Percentiles rank a stretch among this genome's conserved stretches.
phyloP scores from a whole-genome alignment of 2,888 invertebrate genomes.

The Nymphalis urticae region DNA sequence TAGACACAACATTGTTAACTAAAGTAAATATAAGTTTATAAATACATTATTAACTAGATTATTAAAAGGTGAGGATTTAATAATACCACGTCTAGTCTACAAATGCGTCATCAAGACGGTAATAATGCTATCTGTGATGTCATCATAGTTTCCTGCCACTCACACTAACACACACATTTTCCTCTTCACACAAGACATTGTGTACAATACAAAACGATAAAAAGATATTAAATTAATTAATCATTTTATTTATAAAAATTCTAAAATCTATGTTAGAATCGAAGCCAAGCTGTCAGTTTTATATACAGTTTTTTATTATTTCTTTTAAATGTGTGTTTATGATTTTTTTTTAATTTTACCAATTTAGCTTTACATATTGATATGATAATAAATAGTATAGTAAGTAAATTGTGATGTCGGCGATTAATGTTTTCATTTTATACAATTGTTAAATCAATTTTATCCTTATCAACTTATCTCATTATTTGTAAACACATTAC shows the following conservation, averaged over 20 bases:
- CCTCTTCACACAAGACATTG: slow-evolving; percentile 20
- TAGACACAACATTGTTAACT: background rate
- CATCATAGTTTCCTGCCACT: slow-evolving; percentile 28
- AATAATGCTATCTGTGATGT: slow-evolving; percentile 28
- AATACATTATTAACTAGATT: background rate
- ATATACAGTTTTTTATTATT: too few species aligned
- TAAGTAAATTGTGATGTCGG: background rate
- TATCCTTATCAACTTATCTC: background rate
- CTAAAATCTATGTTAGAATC: too few species aligned
- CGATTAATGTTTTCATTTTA: background rate
- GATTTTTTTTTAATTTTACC: too few species aligned
- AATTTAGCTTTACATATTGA: background rate
- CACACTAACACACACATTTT: slow-evolving; percentile 27
- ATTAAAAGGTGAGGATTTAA: background rate
- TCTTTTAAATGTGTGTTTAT: too few species aligned
- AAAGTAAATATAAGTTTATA: background rate
- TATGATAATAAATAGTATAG: background rate
- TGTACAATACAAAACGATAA: background rate
- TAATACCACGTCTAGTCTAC: slow-evolving; percentile 17
- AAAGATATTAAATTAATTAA: background rate
- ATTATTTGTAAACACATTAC: too few species aligned
- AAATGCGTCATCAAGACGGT: slow-evolving; percentile 28
- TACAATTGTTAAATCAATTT: background rate
- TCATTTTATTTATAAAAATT: background rate
- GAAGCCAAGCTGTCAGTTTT: too few species aligned